phyloP scores from a whole-genome alignment of 2,797 vertebrate genomes.

The Cossypha dichroa region DNA sequence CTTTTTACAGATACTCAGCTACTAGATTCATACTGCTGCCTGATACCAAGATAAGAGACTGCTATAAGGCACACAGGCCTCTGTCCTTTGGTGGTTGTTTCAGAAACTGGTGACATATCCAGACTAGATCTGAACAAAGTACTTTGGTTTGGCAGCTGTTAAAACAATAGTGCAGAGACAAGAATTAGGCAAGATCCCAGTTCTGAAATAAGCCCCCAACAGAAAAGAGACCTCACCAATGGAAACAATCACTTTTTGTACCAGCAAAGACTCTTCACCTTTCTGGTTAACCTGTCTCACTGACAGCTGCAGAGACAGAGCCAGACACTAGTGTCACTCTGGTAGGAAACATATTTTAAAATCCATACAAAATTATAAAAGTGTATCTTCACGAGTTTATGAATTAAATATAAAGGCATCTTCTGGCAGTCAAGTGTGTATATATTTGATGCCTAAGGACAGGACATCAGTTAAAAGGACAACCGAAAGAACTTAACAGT shows the following conservation, averaged over 20 bases:
- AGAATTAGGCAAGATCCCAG: not conserved
- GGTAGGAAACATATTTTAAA: not conserved
- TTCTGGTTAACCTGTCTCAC: not conserved
- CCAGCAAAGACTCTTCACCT: not conserved
- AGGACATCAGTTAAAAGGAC: slow-evolving; percentile 11
- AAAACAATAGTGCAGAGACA: slow-evolving; percentile 17
- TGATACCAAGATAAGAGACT: not conserved
- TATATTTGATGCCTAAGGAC: slow-evolving; percentile 19
- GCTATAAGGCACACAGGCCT: not conserved
- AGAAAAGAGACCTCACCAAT: not conserved
- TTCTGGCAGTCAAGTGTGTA: slow-evolving; percentile 31
- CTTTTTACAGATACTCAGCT: not conserved
- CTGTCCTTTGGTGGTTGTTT: not conserved
- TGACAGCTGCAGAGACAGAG: not conserved
- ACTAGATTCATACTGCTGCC: not conserved
- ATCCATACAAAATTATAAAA: slow-evolving; percentile 8
- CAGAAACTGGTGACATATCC: not conserved
- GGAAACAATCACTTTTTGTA: not conserved
- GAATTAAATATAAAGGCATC: slow-evolving; percentile 60
- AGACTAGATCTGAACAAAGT: not conserved
- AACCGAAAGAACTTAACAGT: slow-evolving; percentile 1
- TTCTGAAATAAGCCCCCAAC: not conserved
- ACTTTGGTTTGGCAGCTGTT: not conserved
- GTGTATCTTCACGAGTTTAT: slow-evolving; percentile 3
- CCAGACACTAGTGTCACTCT: not conserved